Evolutionary conservation across 2,113 vertebrate species (phyloP).

Genomic region (Pachyramphus minor): DNA sequence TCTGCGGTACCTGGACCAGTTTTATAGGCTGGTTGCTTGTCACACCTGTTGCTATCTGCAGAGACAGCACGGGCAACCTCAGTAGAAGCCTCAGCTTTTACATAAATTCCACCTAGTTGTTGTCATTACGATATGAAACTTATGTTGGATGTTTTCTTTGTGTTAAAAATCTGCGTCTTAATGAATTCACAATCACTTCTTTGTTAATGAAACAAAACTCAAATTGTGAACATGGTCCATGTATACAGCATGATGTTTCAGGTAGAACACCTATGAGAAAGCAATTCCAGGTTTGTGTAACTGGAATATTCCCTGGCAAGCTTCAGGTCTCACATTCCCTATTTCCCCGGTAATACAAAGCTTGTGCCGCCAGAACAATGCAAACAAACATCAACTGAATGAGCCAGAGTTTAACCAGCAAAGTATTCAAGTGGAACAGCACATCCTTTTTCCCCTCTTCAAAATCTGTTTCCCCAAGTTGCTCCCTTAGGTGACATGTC

Average conservation of each 20-base stretch:
- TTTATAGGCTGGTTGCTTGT: slow-evolving; percentile 73
- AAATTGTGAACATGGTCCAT: neutral
- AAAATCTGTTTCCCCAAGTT: neutral
- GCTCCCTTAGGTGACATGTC: neutral
- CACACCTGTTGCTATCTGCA: slow-evolving; percentile 77
- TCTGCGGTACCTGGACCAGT: slow-evolving; percentile 70
- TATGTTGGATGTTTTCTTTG: neutral
- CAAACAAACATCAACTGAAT: neutral
- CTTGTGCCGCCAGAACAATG: neutral
- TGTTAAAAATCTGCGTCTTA: neutral
- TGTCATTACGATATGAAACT: neutral
- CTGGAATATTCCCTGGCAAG: slow-evolving; percentile 37
- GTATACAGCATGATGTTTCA: slow-evolving; percentile 23
- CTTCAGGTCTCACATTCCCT: neutral
- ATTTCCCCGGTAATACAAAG: neutral
- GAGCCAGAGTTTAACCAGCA: neutral
- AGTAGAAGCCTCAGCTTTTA: slow-evolving; percentile 66
- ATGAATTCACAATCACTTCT: slow-evolving; percentile 32
- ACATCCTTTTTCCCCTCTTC: neutral
- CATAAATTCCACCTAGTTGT: slow-evolving; percentile 58
- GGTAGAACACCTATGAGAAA: slow-evolving; percentile 9
- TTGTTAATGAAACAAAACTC: slow-evolving; percentile 11
- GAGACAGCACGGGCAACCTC: slow-evolving; percentile 75
- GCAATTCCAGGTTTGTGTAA: neutral
- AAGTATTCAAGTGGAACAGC: slow-evolving; percentile 19